phyloP scores from a whole-genome alignment of 2,888 invertebrate species.

The Anorthoa munda region DNA sequence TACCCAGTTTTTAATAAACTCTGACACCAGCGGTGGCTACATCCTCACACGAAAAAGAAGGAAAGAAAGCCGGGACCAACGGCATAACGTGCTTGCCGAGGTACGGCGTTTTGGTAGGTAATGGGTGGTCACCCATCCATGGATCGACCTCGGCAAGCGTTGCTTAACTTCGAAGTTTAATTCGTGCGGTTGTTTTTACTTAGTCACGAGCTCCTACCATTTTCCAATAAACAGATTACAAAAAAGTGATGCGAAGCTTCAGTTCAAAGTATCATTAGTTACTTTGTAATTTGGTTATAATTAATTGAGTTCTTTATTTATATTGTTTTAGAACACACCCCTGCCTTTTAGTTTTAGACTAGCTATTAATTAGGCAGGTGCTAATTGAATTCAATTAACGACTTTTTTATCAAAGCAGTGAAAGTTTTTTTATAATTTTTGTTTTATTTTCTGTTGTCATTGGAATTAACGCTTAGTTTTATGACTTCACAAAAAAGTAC shows the following conservation, averaged over 20 bases:
- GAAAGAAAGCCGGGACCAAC: no score
- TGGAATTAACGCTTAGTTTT: background rate
- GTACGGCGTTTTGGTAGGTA: no score
- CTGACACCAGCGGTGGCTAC: no score
- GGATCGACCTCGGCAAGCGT: no score
- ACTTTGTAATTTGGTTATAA: slow-evolving; percentile 14
- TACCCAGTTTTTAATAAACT: no score
- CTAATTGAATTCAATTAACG: slow-evolving; percentile 34
- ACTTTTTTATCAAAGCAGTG: slow-evolving; percentile 7
- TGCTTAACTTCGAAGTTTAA: no score
- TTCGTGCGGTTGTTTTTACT: no score
- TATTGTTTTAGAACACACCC: slow-evolving; percentile 34
- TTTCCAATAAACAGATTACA: slow-evolving; percentile 5
- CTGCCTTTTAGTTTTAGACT: slow-evolving; percentile 10
- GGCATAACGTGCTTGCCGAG: no score
- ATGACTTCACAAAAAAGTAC: background rate
- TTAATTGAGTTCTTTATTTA: slow-evolving; percentile 34
- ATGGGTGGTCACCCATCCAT: no score
- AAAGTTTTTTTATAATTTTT: background rate
- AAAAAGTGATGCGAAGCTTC: background rate
- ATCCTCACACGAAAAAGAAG: no score
- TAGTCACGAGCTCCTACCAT: no score
- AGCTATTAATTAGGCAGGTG: slow-evolving; percentile 31
- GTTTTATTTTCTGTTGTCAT: slow-evolving; percentile 9
- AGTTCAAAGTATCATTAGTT: slow-evolving; percentile 12